Conservation (phyloP, 2,113 vertebrate genomes). For the Aptenodytes patagonicus region DNA sequence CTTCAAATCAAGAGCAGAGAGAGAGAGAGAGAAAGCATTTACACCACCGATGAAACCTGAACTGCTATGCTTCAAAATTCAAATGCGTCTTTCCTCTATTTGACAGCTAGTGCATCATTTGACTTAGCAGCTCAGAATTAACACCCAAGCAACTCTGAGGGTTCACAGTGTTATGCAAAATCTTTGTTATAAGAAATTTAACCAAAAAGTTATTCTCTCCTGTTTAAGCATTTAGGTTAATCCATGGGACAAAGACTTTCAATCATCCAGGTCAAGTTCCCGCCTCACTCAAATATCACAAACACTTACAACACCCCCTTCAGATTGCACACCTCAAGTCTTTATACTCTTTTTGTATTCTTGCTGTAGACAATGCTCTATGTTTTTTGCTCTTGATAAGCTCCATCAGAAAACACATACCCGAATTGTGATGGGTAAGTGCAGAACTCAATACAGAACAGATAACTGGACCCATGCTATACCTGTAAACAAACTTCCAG, state of each 20-base stretch:
- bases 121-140: background rate
- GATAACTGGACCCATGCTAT: background rate
- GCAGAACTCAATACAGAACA: background rate
- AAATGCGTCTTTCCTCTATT: background rate
- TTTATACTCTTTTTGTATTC: background rate
- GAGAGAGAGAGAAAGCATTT: background rate
- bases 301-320: fast-evolving
- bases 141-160: background rate
- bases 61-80: background rate
- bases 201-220: background rate
- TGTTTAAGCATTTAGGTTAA: background rate
- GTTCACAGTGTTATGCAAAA: background rate
- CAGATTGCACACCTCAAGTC: background rate
- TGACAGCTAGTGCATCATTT: background rate
- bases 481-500: slow-evolving; percentile 95
- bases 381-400: background rate
- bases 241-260: background rate
- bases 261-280: background rate
- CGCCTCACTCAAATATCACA: background rate
- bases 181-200: background rate
- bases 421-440: background rate
- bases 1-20: background rate
- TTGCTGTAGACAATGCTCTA: background rate
- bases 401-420: background rate
- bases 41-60: background rate